Percentiles rank a stretch among this genome's conserved stretches.
Conservation (phyloP, 1,140 invertebrate species). For the Neodiprion lecontei region DNA sequence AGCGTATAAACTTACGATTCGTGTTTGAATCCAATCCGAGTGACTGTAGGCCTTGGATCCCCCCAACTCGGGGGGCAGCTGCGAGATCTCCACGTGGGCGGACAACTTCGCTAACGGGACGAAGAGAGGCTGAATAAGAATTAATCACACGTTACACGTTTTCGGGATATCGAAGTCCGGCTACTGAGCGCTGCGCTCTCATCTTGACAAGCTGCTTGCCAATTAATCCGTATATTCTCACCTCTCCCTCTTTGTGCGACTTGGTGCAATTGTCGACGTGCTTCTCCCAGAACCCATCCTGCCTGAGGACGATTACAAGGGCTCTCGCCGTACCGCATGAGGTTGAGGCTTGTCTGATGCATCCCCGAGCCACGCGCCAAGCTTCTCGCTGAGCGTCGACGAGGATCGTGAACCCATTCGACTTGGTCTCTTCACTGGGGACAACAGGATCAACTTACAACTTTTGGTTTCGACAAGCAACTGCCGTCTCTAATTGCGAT, state of each 20-base stretch:
- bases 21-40: conserved; percentile 81
- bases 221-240: conserved; percentile 43
- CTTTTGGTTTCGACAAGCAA: not conserved
- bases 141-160: not conserved
- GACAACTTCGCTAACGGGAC: conserved; percentile 71
- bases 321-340: conserved; percentile 62
- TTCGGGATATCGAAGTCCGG: not conserved
- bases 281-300: conserved; percentile 79
- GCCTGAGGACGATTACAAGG: conserved; percentile 69
- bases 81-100: conserved; percentile 73
- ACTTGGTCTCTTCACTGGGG: conserved; percentile 58
- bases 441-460: not conserved
- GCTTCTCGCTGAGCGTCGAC: conserved; percentile 70
- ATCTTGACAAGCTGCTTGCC: conserved; percentile 9
- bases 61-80: conserved; percentile 82
- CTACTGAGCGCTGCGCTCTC: conserved; percentile 5
- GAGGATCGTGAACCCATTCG: conserved; percentile 67
- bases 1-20: conserved; percentile 69
- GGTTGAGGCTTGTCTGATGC: conserved; percentile 64
- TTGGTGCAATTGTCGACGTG: conserved; percentile 74
- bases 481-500: not conserved
- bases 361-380: conserved; percentile 69
- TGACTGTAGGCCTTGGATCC: conserved; percentile 81
- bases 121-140: conserved; percentile 66
- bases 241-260: conserved; percentile 70